These are phyloP conservation scores for Rhea pennata DNA, from an alignment of 2,113 vertebrate species.

Conservation along the genomic window DNA sequence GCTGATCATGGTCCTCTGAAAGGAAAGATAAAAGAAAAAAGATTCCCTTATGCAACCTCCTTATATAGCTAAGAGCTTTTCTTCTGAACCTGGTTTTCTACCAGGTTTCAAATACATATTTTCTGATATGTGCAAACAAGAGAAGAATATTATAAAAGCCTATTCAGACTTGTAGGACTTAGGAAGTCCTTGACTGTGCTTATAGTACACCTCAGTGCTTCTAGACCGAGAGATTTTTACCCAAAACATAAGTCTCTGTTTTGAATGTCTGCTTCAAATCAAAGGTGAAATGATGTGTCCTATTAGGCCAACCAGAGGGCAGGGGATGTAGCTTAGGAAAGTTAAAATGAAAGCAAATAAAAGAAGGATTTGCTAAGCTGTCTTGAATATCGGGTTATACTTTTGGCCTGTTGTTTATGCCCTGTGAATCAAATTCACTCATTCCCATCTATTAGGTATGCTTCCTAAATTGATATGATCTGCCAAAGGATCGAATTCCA, in stretches of 20 bases:
- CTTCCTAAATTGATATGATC: neutral
- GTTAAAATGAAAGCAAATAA: neutral
- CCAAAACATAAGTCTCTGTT: neutral
- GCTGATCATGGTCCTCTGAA: neutral
- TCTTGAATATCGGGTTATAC: neutral
- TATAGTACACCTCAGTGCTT: neutral
- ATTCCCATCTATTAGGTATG: neutral
- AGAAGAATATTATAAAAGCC: neutral
- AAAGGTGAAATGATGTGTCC: neutral
- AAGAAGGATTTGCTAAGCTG: neutral
- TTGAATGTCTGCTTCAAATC: neutral
- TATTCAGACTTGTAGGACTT: neutral
- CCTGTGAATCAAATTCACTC: neutral
- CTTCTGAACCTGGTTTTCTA: neutral
- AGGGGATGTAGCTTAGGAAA: neutral
- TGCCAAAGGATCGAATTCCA: slow-evolving; percentile 5
- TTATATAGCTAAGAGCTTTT: neutral
- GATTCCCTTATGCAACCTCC: neutral
- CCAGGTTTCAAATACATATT: neutral
- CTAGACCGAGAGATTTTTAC: neutral
- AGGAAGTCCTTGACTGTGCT: neutral
- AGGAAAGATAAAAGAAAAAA: neutral
- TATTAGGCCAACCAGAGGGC: neutral
- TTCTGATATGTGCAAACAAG: neutral
- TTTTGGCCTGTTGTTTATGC: neutral